Base-by-base conservation (phyloP, 2,797 vertebrate species). In the Parauchenoglanis ngamensis region DNA sequence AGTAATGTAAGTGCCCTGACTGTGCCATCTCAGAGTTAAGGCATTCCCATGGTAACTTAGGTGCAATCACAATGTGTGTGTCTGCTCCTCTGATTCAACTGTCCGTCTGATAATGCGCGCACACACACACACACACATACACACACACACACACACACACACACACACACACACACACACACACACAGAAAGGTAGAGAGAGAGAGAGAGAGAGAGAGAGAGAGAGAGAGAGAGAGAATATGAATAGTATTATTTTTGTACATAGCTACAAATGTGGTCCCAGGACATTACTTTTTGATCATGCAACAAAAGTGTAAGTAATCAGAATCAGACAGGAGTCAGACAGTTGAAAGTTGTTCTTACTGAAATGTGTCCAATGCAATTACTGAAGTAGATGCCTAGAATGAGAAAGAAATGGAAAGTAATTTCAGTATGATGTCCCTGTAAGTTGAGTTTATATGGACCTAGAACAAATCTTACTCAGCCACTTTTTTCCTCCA, bases 41-140 rank as follows among this genome's bases (percentile, higher is more conserved):
- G 19, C 56, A 63, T 87, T 68, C 31, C 86, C 72, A 77, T 87
- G 86, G 72, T 44, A 63, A 83, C 79, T 54, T 75, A 67, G 61
- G 72, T 77, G 72, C 23, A 15, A 87, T 77, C 10, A 28, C 28
- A 83, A 77, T 67, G 49, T 87, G 4, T 44, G 57, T 75, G 57
- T 83, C 68, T 72, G 21, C 28, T 65, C 21, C 28, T 65, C 68
- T 87, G 86, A 76, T 83, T 83, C 68, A 83, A 65, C 86, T 83
- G 79, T 76, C 68, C 57, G 49, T 83, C 86, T 83, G 79, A 54
- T 83, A 65, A 72, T 63, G 46, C 21, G 12, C 11, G 15, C 21
- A 86, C 31, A 59, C 10, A 44, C 49, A 70, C 76, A 78, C 73
- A 65, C 44, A 65, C 59, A 52, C n/a, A 54, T 25, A 67, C 21